phyloP scores from a whole-genome alignment of 2,113 vertebrate species.

The Mirza zaza region DNA sequence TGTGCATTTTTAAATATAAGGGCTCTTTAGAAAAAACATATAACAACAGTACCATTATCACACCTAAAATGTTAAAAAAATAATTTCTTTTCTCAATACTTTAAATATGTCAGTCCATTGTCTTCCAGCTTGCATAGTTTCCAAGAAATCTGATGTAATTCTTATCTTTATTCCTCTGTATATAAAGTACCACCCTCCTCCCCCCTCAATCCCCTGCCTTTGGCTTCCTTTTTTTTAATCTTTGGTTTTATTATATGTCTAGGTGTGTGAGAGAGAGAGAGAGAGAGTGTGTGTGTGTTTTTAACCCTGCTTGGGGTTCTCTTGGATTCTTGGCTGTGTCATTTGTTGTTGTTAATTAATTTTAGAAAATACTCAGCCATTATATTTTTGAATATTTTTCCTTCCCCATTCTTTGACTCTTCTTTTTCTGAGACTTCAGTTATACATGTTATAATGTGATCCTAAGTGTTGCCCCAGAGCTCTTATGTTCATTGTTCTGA shows the following conservation, averaged over 20 bases:
- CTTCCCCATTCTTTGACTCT: not conserved
- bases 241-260: conserved; percentile 2
- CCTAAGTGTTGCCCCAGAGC: not conserved
- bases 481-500: not conserved
- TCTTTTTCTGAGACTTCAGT: not conserved
- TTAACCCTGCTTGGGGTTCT: not conserved
- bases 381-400: not conserved
- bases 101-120: not conserved
- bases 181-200: not conserved
- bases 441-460: not conserved
- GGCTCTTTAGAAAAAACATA: not conserved
- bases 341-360: not conserved
- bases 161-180: not conserved
- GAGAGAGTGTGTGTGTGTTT: not conserved
- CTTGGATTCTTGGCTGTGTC: not conserved
- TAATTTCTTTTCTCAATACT: not conserved
- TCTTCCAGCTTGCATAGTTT: not conserved
- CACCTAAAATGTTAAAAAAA: not conserved
- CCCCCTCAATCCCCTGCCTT: not conserved
- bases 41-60: not conserved
- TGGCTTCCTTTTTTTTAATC: not conserved
- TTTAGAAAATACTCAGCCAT: not conserved
- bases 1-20: not conserved
- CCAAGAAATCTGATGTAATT: not conserved
- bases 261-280: not conserved